phyloP scores from a whole-genome alignment of 2,797 vertebrate genomes.

The Spinibarbus caldwelli region DNA sequence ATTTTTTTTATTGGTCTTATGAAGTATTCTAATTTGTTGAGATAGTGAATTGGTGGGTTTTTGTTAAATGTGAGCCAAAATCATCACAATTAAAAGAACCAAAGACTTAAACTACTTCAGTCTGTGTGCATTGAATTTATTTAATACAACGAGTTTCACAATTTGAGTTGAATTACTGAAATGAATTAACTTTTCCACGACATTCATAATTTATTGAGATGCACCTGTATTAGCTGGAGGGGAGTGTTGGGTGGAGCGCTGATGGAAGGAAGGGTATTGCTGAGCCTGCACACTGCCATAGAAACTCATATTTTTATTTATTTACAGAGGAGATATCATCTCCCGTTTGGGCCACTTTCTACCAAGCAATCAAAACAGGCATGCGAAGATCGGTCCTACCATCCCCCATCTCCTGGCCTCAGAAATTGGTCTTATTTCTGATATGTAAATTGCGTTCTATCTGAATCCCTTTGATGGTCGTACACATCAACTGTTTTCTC shows the following conservation, averaged over 20 bases:
- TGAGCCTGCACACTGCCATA: conserved; percentile 52
- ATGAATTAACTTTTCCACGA: too few species aligned
- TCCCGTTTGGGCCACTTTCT: conserved; percentile 20
- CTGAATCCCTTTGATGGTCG: conserved; percentile 2
- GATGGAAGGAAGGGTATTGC: conserved; percentile 40
- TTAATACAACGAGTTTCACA: too few species aligned
- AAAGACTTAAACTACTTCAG: too few species aligned
- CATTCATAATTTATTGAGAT: too few species aligned
- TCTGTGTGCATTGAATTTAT: too few species aligned
- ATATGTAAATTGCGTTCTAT: conserved; percentile 28
- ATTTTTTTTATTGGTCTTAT: too few species aligned
- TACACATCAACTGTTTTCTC: conserved; percentile 18
- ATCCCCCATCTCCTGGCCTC: neutral
- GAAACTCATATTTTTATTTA: conserved; percentile 56
- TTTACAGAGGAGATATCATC: conserved; percentile 56
- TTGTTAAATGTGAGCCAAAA: too few species aligned
- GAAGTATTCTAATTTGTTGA: too few species aligned
- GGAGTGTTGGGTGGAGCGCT: neutral
- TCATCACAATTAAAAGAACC: too few species aligned
- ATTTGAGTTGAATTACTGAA: too few species aligned
- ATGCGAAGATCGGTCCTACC: conserved; percentile 16
- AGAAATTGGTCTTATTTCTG: conserved; percentile 10
- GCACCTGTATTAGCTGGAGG: conserved; percentile 47
- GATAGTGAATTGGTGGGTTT: too few species aligned
- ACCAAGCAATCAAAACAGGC: conserved; percentile 51